phyloP scores from a whole-genome alignment of 2,888 invertebrate genomes.

The Drosophila mettleri region DNA sequence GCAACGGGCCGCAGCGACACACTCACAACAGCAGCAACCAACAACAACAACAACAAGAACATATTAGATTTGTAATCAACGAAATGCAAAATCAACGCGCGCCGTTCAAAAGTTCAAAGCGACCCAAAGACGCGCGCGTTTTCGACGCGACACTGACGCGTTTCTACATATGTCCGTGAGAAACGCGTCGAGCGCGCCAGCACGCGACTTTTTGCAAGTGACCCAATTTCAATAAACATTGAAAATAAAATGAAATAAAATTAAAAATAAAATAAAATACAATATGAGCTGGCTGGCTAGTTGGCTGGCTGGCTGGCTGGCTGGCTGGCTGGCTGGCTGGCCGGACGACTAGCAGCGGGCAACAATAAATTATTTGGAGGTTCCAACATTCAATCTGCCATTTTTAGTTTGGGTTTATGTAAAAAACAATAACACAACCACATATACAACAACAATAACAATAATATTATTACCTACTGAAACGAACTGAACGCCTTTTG shows the following conservation, averaged over 20 bases:
- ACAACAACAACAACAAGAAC: slow-evolving; percentile 29
- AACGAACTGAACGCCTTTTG: slow-evolving; percentile 47
- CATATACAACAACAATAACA: slow-evolving; percentile 15
- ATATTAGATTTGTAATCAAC: slow-evolving; percentile 2
- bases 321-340: slow-evolving; percentile 8
- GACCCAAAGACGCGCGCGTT: slow-evolving; percentile 50
- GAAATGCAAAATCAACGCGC: slow-evolving; percentile 15
- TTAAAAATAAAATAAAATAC: slow-evolving; percentile 29
- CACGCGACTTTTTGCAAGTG: slow-evolving; percentile 77
- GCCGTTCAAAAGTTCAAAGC: slow-evolving; percentile 68
- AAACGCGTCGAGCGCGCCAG: slow-evolving; percentile 56
- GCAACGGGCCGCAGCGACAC: slow-evolving; percentile 50
- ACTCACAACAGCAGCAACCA: slow-evolving; percentile 15
- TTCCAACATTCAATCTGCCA: slow-evolving; percentile 68
- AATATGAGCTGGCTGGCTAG: slow-evolving; percentile 17
- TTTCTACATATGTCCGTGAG: slow-evolving; percentile 67
- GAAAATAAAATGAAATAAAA: slow-evolving; percentile 65
- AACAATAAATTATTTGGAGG: slow-evolving; percentile 78
- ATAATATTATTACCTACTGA: slow-evolving; percentile 33
- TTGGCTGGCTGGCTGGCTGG: slow-evolving; percentile 6
- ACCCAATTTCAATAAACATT: slow-evolving; percentile 77
- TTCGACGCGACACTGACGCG: slow-evolving; percentile 38
- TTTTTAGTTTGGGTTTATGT: slow-evolving; percentile 59
- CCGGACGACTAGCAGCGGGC: slow-evolving; percentile 34
- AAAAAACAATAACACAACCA: slow-evolving; percentile 37